Percentiles rank a stretch among this genome's conserved stretches.
phyloP scores from a whole-genome alignment of 2,113 vertebrate genomes.

The Cacatua alba region DNA sequence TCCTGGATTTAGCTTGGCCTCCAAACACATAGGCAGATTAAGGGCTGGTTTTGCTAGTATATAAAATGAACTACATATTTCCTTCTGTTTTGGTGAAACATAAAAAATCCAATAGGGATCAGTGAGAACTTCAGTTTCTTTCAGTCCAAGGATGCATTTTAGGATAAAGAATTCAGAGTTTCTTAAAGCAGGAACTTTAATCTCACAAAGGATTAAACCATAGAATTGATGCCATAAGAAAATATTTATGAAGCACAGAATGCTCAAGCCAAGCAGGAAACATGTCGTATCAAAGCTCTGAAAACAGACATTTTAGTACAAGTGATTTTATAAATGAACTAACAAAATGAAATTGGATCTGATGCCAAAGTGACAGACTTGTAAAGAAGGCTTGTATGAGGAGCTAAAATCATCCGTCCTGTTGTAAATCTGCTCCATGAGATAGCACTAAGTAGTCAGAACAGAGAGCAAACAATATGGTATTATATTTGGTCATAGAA shows the following conservation, averaged over 20 bases:
- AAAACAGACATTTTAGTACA: not conserved
- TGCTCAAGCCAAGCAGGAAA: not conserved
- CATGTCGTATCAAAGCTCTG: not conserved
- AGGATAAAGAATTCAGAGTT: not conserved
- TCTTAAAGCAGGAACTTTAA: not conserved
- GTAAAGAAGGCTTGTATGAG: not conserved
- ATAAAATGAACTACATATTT: not conserved
- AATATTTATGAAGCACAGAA: not conserved
- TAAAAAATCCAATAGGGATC: not conserved
- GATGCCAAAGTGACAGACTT: not conserved
- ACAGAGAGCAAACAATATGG: accelerated
- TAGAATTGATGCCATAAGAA: not conserved
- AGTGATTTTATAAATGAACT: not conserved
- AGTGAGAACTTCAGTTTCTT: not conserved
- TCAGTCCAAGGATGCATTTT: not conserved
- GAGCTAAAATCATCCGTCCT: not conserved
- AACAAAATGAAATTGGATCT: not conserved
- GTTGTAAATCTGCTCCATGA: not conserved
- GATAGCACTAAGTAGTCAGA: not conserved
- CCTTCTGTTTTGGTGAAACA: not conserved
- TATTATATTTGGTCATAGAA: not conserved
- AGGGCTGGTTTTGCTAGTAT: not conserved
- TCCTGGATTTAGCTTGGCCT: not conserved
- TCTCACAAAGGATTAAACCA: not conserved
- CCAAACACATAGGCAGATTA: not conserved